phyloP scores from a whole-genome alignment of 1,140 invertebrate genomes.

The Calycopis cecrops region DNA sequence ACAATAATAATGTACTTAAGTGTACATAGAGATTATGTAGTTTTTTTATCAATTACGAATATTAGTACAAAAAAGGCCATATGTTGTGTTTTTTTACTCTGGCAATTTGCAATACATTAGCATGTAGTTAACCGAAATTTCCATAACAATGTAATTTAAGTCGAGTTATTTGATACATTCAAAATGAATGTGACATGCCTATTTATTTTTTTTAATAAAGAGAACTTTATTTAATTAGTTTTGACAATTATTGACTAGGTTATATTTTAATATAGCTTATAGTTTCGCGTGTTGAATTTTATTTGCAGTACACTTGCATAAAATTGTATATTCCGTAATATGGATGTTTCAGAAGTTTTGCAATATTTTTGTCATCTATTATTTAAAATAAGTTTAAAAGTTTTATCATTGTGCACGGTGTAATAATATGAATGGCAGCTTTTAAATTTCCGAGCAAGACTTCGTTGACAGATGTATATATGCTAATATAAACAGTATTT shows the following conservation, averaged over 20 bases:
- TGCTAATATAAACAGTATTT: slow-evolving; percentile 33
- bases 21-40: slow-evolving; percentile 23
- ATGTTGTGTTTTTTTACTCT: slow-evolving; percentile 42
- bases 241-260: slow-evolving; percentile 13
- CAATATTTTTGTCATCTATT: no score
- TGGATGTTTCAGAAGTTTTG: no score
- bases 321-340: neutral
- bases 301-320: neutral
- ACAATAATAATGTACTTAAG: slow-evolving; percentile 13
- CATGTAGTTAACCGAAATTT: slow-evolving; percentile 40
- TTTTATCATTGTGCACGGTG: neutral
- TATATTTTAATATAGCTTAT: slow-evolving; percentile 15
- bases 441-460: slow-evolving; percentile 20
- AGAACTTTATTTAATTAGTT: slow-evolving; percentile 56
- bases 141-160: slow-evolving; percentile 46
- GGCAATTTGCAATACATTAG: slow-evolving; percentile 58
- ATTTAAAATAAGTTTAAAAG: neutral
- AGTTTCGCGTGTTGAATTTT: neutral
- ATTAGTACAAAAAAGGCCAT: slow-evolving; percentile 68
- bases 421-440: slow-evolving; percentile 32
- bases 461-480: slow-evolving; percentile 33
- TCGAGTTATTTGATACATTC: slow-evolving; percentile 49
- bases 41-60: slow-evolving; percentile 25
- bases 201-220: slow-evolving; percentile 64
- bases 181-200: slow-evolving; percentile 62